Evolutionary conservation across 1,140 invertebrate genomes (phyloP).

Genomic region (Amyelois transitella): DNA sequence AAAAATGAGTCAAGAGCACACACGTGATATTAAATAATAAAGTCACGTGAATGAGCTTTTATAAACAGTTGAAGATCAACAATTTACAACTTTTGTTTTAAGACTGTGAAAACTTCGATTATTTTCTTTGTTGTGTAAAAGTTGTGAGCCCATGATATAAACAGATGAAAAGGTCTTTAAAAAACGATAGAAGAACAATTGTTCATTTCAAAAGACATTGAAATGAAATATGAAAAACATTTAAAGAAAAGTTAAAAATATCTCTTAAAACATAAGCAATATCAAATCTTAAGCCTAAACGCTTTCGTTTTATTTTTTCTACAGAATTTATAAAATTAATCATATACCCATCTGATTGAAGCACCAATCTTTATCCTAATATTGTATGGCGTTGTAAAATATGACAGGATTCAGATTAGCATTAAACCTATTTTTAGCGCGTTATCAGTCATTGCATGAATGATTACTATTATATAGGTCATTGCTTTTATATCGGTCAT

Average conservation of each 20-base stretch:
- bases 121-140: too few relatives aligned
- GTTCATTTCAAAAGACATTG: too few relatives aligned
- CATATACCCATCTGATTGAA: too few relatives aligned
- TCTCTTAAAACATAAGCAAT: too few relatives aligned
- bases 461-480: neutral
- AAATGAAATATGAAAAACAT: too few relatives aligned
- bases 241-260: too few relatives aligned
- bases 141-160: too few relatives aligned
- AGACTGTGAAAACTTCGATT: neutral
- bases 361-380: neutral
- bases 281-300: too few relatives aligned
- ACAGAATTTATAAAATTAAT: too few relatives aligned
- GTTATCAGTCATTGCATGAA: neutral
- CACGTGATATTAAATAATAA: conserved; percentile 20
- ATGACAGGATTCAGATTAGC: neutral
- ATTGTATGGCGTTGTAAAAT: neutral
- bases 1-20: neutral
- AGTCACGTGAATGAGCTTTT: conserved; percentile 15
- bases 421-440: neutral
- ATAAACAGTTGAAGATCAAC: neutral
- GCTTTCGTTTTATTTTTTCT: too few relatives aligned
- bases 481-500: neutral
- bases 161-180: too few relatives aligned
- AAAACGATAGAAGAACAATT: too few relatives aligned
- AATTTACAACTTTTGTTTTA: neutral